Conservation (phyloP, 2,797 vertebrate species). For the Aythya fuligula region DNA sequence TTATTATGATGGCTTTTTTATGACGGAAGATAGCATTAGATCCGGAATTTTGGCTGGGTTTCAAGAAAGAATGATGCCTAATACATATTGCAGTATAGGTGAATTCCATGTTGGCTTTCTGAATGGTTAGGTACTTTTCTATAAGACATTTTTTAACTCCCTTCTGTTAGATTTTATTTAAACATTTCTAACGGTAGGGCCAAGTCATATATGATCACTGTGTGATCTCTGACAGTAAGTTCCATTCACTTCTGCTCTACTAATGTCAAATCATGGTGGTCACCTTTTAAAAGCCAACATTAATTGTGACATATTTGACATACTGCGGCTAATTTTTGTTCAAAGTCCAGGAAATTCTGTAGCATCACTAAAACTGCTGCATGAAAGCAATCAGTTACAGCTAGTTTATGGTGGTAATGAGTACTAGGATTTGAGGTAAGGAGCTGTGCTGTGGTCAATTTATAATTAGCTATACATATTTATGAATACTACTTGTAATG, state of each 20-base stretch:
- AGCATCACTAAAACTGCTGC: constrained; percentile 10
- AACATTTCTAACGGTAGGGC: background rate
- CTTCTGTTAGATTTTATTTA: background rate
- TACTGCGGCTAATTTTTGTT: background rate
- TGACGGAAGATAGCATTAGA: background rate
- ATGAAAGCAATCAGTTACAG: constrained; percentile 13
- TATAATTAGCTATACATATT: constrained; percentile 29
- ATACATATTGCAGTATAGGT: background rate
- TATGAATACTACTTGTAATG: background rate
- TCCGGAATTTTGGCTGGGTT: background rate
- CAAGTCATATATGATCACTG: background rate
- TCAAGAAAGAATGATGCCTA: background rate
- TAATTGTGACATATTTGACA: constrained; percentile 15
- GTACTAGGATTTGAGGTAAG: background rate
- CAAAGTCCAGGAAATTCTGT: constrained; percentile 26
- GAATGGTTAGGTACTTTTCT: background rate
- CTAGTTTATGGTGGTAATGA: background rate
- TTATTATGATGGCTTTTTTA: background rate
- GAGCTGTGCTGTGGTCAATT: background rate
- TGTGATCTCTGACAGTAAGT: background rate
- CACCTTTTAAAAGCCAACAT: constrained; percentile 13
- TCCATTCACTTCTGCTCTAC: background rate
- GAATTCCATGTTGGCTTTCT: background rate
- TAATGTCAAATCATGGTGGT: background rate
- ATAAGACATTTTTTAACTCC: background rate